phyloP scores from a whole-genome alignment of 1,140 invertebrate genomes.

The Trichonephila inaurata region DNA sequence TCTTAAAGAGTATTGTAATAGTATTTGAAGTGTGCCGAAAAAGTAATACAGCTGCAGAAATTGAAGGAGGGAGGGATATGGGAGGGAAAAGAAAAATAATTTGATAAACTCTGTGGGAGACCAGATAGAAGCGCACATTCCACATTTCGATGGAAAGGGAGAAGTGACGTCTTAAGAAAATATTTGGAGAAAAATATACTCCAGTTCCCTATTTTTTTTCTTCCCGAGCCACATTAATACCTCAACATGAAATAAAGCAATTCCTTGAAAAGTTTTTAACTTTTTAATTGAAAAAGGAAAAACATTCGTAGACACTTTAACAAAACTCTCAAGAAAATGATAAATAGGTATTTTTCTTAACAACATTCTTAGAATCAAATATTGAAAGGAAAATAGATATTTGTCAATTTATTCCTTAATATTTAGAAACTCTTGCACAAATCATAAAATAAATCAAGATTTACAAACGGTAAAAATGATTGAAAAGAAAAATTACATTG shows the following conservation, averaged over 20 bases:
- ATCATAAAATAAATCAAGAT: neutral
- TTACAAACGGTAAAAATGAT: no score
- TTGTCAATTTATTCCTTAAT: neutral
- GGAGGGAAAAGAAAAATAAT: neutral
- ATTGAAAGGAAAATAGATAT: neutral
- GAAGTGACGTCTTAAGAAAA: neutral
- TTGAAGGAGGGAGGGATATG: neutral
- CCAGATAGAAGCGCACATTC: neutral
- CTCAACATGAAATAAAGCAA: neutral
- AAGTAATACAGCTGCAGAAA: neutral
- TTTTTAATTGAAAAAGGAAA: no score
- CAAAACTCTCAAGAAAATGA: no score
- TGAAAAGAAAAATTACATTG: no score
- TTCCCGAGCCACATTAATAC: neutral
- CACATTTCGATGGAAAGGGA: neutral
- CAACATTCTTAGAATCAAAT: neutral
- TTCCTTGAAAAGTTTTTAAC: neutral
- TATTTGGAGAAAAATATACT: neutral
- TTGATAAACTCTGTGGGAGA: slow-evolving; percentile 3
- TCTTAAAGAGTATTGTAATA: neutral
- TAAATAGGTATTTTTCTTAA: no score
- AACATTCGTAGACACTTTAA: no score
- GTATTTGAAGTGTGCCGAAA: neutral
- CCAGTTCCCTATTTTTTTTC: neutral
- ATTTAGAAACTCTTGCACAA: neutral